Conservation (phyloP, 1,140 invertebrate species). For the Drosophila neocordata region DNA sequence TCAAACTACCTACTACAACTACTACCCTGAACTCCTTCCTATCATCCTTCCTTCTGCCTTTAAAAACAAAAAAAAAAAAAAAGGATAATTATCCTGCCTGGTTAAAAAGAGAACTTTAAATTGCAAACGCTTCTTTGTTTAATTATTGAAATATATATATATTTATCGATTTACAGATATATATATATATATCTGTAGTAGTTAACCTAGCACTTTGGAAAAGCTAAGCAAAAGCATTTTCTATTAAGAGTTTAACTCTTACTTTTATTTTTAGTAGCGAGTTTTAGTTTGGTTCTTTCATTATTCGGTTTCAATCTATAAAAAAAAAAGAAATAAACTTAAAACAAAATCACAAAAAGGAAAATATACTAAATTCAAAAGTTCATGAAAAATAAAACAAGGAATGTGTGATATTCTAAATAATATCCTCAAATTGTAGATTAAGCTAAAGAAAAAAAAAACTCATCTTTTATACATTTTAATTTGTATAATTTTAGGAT, state of each 20-base stretch:
- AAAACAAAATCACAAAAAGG: slow-evolving; percentile 16
- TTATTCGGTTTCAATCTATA: slow-evolving; percentile 20
- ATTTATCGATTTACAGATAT: neutral
- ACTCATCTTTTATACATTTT: slow-evolving; percentile 14
- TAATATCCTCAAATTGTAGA: slow-evolving; percentile 67
- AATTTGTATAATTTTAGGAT: slow-evolving; percentile 20
- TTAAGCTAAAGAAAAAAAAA: neutral
- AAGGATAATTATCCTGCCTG: slow-evolving; percentile 8
- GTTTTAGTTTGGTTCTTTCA: neutral
- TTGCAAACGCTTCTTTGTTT: slow-evolving; percentile 50
- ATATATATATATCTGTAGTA: slow-evolving; percentile 1
- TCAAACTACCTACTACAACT: neutral
- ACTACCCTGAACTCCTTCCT: slow-evolving; percentile 9
- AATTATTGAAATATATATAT: neutral
- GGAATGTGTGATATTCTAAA: slow-evolving; percentile 76
- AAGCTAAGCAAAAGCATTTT: slow-evolving; percentile 15
- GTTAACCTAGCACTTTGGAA: slow-evolving; percentile 5
- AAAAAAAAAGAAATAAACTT: neutral
- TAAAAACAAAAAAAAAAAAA: neutral
- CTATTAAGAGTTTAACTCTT: slow-evolving; percentile 19
- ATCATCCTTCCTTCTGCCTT: neutral
- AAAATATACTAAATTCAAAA: slow-evolving; percentile 21
- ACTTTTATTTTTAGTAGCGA: neutral
- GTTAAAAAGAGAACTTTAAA: slow-evolving; percentile 15
- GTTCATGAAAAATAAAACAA: slow-evolving; percentile 38